These are phyloP conservation scores for Acrocera orbiculus DNA, from an alignment of 2,888 invertebrate genomes.

Conservation along the genomic window DNA sequence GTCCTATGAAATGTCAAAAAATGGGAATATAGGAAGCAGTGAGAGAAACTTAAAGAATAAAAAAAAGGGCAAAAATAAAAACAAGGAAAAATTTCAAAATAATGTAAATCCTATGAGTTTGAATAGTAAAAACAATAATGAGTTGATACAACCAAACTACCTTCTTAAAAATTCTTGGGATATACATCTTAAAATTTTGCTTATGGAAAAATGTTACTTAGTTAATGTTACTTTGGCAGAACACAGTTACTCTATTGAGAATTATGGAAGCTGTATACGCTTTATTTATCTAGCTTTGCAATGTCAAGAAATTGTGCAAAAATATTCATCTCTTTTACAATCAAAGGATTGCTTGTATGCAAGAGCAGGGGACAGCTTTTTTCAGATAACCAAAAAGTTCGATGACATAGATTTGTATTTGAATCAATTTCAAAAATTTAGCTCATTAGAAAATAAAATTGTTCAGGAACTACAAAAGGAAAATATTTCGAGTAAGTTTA, in stretches of 20 bases:
- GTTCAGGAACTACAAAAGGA: slow-evolving; percentile 38
- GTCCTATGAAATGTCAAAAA: slow-evolving; percentile 21
- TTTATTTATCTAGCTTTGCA: slow-evolving; percentile 47
- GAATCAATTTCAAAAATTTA: slow-evolving; percentile 41
- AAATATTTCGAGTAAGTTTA: slow-evolving; percentile 17
- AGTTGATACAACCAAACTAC: slow-evolving; percentile 12
- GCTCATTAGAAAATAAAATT: slow-evolving; percentile 40
- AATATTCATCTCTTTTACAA: slow-evolving; percentile 43
- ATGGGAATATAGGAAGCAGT: not conserved
- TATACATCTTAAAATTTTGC: slow-evolving; percentile 54
- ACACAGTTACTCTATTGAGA: slow-evolving; percentile 43
- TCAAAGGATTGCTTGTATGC: slow-evolving; percentile 54
- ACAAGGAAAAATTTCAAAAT: slow-evolving; percentile 20
- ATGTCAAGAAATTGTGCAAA: slow-evolving; percentile 50
- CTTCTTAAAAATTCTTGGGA: slow-evolving; percentile 47
- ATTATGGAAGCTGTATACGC: slow-evolving; percentile 47
- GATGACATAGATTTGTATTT: slow-evolving; percentile 29
- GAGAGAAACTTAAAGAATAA: not conserved
- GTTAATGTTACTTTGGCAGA: slow-evolving; percentile 67
- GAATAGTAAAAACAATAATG: not conserved
- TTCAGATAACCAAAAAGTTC: slow-evolving; percentile 61
- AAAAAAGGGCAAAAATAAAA: slow-evolving; percentile 8
- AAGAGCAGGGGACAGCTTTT: slow-evolving; percentile 66
- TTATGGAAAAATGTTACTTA: slow-evolving; percentile 70
- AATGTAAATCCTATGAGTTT: not conserved